Evolutionary conservation across 2,888 invertebrate species (phyloP), one percentile per base, ranked within the genome.

Genomic region (Drosophila mimica): DNA sequence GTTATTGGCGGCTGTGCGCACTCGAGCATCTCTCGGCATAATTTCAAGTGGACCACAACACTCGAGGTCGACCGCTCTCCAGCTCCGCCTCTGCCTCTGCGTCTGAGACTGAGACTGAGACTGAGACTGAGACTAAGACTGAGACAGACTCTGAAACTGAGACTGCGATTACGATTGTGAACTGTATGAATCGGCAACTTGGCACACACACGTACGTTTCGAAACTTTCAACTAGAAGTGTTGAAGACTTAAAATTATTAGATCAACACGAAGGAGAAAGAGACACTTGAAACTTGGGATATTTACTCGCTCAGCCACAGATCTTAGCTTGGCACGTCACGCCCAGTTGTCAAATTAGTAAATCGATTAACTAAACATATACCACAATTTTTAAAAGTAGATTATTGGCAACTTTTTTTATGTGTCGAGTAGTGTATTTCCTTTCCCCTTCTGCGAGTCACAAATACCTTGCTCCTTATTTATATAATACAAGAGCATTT

Each of bases 31-130:
- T 84, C 83, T 85, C 75, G 81, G 86, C 89, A 88, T 87, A 89
- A 87, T 87, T 89, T 87, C 76, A 87, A 87, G 87, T 89, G 87
- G 89, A 87, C 89, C 87, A 81, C 88, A 81, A 76, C 76, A 79
- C 88, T 84, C 83, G 76, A 88, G 74, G 36, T 70, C 59, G 69
- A 62, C 74, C 62, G 60, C 65, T 62, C 79, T 36, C 34, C 67
- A 25, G 36, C 57, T 61, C 70, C 53, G 25, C 54, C 66, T 53
- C 70, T 54, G 54, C 25, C 25, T 13, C n/a, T 43, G 48, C 30
- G 60, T 20, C 57, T 40, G 28, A 30, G 48, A 30, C 25, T 25
- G 25, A 25, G 25, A 25, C 25, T 25, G 25, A 28, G 49, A 20
- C 46, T 56, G 25, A 25, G 25, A 25, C 30, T 6, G n/a, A 38